Conservation (phyloP, 2,113 vertebrate species). For the Rousettus leschenaultii region DNA sequence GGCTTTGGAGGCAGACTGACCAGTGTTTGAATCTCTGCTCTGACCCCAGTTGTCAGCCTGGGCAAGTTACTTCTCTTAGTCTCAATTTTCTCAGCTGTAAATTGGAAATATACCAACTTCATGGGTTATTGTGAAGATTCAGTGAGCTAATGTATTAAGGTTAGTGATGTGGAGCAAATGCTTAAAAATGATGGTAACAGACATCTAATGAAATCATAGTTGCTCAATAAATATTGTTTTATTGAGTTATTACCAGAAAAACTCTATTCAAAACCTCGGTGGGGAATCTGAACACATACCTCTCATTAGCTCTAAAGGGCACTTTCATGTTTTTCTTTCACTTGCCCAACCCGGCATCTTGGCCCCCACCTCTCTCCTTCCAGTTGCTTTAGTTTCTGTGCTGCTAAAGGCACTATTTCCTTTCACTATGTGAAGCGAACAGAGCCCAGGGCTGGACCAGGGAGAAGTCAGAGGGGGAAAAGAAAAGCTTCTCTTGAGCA, state of each 20-base stretch:
- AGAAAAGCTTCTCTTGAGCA: constrained; percentile 70
- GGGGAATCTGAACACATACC: not conserved
- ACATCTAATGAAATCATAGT: not conserved
- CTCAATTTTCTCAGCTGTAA: not conserved
- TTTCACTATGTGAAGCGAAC: constrained; percentile 30
- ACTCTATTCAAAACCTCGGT: not conserved
- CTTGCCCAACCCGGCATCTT: not conserved
- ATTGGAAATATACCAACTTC: not conserved
- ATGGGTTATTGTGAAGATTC: not conserved
- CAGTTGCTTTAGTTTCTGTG: not conserved
- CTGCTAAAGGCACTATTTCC: constrained; percentile 42
- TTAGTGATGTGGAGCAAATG: not conserved
- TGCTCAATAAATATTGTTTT: not conserved
- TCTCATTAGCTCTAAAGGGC: not conserved
- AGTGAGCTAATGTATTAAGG: not conserved
- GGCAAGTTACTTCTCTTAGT: not conserved
- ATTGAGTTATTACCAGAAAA: not conserved
- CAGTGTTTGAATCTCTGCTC: not conserved
- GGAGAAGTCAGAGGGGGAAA: not conserved
- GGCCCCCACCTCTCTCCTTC: not conserved
- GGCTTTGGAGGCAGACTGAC: not conserved
- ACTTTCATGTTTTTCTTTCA: not conserved
- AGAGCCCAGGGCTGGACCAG: not conserved
- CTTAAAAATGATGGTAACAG: not conserved
- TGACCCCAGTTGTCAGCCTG: not conserved